phyloP scores from a whole-genome alignment of 2,797 vertebrate genomes.

The Hylomyscus alleni region DNA sequence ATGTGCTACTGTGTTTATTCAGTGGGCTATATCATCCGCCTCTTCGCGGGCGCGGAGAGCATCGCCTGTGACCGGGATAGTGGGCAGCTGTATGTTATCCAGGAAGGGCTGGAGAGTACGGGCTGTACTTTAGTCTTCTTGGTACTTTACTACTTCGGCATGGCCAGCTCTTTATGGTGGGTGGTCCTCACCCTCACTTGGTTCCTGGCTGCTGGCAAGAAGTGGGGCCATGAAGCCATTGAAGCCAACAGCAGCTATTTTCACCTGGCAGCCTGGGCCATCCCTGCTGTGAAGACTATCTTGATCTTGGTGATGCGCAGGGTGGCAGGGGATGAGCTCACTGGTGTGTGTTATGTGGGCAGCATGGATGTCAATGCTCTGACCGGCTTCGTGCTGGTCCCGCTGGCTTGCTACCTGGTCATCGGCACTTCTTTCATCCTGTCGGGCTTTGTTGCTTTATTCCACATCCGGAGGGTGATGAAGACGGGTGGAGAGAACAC shows the following conservation, averaged over 20 bases:
- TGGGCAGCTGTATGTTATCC: constrained; percentile 97
- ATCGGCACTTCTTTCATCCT: constrained; percentile 98
- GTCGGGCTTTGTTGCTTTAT: constrained; percentile 98
- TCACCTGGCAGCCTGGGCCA: constrained; percentile 97
- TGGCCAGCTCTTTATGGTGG: constrained; percentile 99
- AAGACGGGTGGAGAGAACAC: constrained; percentile 99
- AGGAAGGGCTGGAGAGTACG: constrained; percentile 98
- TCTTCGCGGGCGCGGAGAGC: constrained; percentile 96
- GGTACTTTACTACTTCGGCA: constrained; percentile 98
- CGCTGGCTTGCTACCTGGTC: constrained; percentile 96
- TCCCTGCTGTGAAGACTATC: constrained; percentile 98
- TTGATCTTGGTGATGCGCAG: constrained; percentile 97
- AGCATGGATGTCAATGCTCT: constrained; percentile 98
- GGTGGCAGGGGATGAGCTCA: constrained; percentile 98
- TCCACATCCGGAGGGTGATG: constrained; percentile 98
- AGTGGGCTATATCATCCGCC: constrained; percentile 96
- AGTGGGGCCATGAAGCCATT: constrained; percentile 99
- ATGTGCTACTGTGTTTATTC: constrained; percentile 99
- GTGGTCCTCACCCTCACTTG: constrained; percentile 97
- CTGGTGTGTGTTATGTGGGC: constrained; percentile 97
- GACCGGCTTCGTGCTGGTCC: constrained; percentile 97
- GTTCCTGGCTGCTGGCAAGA: constrained; percentile 98
- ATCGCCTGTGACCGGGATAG: constrained; percentile 97
- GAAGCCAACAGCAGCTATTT: constrained; percentile 99
- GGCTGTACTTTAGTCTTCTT: constrained; percentile 99